Base-by-base conservation (phyloP, 2,888 invertebrate species). In the Tetragonula carbonaria region DNA sequence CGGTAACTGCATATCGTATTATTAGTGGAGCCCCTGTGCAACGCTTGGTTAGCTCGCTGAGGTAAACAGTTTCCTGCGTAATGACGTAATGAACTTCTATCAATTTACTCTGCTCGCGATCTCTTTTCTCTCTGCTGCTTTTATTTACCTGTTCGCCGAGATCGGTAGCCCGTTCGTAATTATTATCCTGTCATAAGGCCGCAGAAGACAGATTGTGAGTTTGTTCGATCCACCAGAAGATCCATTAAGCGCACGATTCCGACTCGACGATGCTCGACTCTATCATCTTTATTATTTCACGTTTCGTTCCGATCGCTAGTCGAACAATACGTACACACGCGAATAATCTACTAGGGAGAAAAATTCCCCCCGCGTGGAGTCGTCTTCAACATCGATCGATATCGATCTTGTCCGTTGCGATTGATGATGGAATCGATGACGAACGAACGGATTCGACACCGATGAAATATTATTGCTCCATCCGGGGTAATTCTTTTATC, bases 31-130 rank as follows among this genome's bases (percentile, higher is more conserved):
- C 66, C 59, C 73, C 53, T 59, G 71, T 21, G 67, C 66, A 80
- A 71, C 73, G 79, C 59, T 81, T 62, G 73, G 74, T 50, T 74
- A 65, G 63, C 72, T 59, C 55, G 55, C 67, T n/a, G 62, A 38
- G 66, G 70, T 67, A 72, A 72, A 87, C 90, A 85, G 85, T 87
- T 89, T 89, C 83, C 82, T 78, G 85, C 82, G 79, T 86, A 90
- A 90, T 75, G 87, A 86, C 85, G 87, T 87, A 90, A 90, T 87
- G 85, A 85, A 85, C 88, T 85, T 88, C 85, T 87, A 90, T 88
- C 85, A 90, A 86, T 87, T 85, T 84, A 80, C 80, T 83, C 82
- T 74, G 78, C 74, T 70, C 78, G 85, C 55, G 70, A 74, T 74
- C 70, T 74, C 72, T 73, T 67, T 72, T 63, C 73, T 51, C 45